Conservation (phyloP, 2,797 vertebrate species). For the Lagorchestes hirsutus region DNA sequence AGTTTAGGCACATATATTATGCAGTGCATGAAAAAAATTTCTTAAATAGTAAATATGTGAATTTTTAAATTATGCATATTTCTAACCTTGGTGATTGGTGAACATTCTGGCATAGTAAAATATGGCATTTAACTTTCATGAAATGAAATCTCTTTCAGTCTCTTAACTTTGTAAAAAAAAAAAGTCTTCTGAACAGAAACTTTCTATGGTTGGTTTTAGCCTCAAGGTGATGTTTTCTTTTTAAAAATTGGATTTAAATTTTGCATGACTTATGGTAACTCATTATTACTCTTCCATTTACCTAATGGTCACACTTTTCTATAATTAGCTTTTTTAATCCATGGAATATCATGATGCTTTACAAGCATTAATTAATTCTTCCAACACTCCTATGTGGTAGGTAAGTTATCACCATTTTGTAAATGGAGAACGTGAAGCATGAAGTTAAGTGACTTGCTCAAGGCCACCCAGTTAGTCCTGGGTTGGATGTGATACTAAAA, state of each 20-base stretch:
- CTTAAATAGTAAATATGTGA: constrained; percentile 21
- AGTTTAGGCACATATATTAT: constrained; percentile 14
- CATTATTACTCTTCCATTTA: constrained; percentile 74
- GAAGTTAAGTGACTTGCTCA: constrained; percentile 67
- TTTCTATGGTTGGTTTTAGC: constrained; percentile 14
- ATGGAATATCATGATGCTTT: constrained; percentile 68
- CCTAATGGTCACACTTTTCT: constrained; percentile 77
- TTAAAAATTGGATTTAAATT: constrained; percentile 52
- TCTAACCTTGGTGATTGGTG: not conserved
- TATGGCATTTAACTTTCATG: not conserved
- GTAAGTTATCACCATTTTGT: constrained; percentile 65
- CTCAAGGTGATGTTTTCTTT: constrained; percentile 41
- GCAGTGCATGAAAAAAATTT: constrained; percentile 33
- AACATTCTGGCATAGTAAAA: constrained; percentile 26
- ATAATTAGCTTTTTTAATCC: constrained; percentile 79
- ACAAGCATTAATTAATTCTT: constrained; percentile 76
- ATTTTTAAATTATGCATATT: not conserved
- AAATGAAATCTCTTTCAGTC: constrained; percentile 18
- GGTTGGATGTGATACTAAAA: constrained; percentile 2
- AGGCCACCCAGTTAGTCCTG: constrained; percentile 70
- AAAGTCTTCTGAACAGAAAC: not conserved
- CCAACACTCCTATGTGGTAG: constrained; percentile 57
- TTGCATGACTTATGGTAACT: constrained; percentile 67
- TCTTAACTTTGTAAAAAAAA: constrained; percentile 38
- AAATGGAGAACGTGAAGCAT: constrained; percentile 66